Evolutionary conservation across 2,797 vertebrate species (phyloP).

Genomic region (Botia kubotai): DNA sequence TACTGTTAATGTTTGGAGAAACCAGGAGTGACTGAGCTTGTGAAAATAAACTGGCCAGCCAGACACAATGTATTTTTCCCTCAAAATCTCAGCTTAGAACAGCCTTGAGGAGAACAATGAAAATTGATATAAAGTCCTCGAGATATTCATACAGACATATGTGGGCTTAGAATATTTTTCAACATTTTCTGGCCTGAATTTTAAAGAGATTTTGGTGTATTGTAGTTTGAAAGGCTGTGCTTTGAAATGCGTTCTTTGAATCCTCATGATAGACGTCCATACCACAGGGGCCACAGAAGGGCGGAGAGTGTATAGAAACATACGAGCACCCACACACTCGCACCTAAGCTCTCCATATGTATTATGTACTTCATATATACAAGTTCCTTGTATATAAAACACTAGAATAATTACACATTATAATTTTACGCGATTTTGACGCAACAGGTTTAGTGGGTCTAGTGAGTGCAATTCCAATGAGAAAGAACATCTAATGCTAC

Average conservation of each 20-base stretch:
- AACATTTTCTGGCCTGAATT: constrained; percentile 39
- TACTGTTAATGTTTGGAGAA: constrained; percentile 23
- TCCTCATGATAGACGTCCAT: constrained; percentile 59
- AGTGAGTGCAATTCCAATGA: not conserved
- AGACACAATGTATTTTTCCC: not conserved
- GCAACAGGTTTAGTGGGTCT: constrained; percentile 2
- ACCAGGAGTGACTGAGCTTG: not conserved
- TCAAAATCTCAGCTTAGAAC: constrained; percentile 14
- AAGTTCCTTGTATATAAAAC: constrained; percentile 63
- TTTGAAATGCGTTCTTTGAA: constrained; percentile 52
- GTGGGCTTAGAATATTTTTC: not conserved
- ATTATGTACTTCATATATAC: constrained; percentile 52
- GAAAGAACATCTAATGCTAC: not conserved
- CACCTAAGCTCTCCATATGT: constrained; percentile 23
- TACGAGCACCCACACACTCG: not conserved
- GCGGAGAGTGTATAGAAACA: constrained; percentile 50
- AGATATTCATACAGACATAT: constrained; percentile 55
- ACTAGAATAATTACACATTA: not conserved
- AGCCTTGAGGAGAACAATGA: constrained; percentile 43
- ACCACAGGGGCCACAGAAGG: constrained; percentile 52
- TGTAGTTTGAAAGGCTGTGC: constrained; percentile 46
- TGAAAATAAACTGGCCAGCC: not conserved
- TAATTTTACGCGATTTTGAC: too few species aligned
- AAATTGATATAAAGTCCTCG: constrained; percentile 25
- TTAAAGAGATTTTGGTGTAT: constrained; percentile 50